Conservation (phyloP, 2,888 invertebrate genomes). For the Pecten maximus region DNA sequence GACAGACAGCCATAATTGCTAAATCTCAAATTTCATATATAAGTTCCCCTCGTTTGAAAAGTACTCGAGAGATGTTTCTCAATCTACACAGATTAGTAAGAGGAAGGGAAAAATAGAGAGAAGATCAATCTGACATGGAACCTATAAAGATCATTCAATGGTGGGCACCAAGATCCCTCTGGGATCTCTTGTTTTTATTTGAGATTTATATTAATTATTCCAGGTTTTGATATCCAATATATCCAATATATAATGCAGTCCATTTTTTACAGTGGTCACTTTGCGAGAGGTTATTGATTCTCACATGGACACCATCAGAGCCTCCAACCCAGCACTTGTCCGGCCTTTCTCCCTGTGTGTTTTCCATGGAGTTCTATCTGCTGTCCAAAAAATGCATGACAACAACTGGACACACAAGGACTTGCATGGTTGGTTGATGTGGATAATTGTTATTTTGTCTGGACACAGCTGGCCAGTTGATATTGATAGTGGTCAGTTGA, state of each 20-base stretch:
- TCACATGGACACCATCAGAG: constrained; percentile 56
- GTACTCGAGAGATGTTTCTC: no score
- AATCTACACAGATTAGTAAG: no score
- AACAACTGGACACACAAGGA: constrained; percentile 72
- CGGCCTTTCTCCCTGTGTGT: constrained; percentile 70
- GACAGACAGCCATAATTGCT: no score
- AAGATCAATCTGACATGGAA: no score
- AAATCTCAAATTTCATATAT: no score
- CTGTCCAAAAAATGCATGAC: constrained; percentile 63
- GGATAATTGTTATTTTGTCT: not conserved
- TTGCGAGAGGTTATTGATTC: constrained; percentile 68
- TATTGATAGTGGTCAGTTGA: not conserved
- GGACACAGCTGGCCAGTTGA: not conserved
- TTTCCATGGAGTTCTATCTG: constrained; percentile 66
- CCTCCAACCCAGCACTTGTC: constrained; percentile 50
- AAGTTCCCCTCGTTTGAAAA: no score
- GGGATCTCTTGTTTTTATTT: no score
- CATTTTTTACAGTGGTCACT: constrained; percentile 64
- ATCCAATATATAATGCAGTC: not conserved
- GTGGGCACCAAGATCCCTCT: no score
- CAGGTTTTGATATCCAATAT: no score
- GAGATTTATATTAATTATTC: no score
- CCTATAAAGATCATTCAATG: no score
- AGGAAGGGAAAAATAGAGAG: no score
- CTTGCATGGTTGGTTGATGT: constrained; percentile 66